phyloP scores from a whole-genome alignment of 1,140 invertebrate genomes.

The Papilio helenus region DNA sequence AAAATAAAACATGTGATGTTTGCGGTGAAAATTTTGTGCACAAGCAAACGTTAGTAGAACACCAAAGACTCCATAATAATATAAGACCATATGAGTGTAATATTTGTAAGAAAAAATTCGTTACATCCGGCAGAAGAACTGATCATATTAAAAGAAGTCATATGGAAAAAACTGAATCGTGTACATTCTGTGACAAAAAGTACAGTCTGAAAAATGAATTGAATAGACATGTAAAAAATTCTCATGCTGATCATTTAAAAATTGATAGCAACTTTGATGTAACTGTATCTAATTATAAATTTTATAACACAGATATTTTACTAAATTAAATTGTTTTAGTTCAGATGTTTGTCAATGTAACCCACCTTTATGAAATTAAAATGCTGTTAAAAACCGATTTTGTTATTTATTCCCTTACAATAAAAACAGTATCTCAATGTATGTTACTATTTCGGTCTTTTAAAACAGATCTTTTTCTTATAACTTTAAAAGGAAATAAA shows the following conservation, averaged over 20 bases:
- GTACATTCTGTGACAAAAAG: constrained; percentile 63
- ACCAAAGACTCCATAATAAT: constrained; percentile 61
- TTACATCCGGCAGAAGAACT: constrained; percentile 61
- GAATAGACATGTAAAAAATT: constrained; percentile 60
- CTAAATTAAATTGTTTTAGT: too few relatives aligned
- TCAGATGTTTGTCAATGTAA: too few relatives aligned
- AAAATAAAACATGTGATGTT: constrained; percentile 61
- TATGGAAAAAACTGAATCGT: constrained; percentile 54
- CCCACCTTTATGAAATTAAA: too few relatives aligned
- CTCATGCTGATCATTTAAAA: not conserved
- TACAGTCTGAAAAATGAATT: constrained; percentile 66
- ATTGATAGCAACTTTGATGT: constrained; percentile 5
- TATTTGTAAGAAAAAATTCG: constrained; percentile 58
- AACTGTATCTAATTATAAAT: constrained; percentile 20
- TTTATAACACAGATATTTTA: not conserved
- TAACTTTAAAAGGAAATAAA: constrained; percentile 28
- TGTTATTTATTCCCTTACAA: not conserved
- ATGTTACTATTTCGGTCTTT: not conserved
- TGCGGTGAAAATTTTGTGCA: constrained; percentile 61
- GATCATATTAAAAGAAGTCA: constrained; percentile 68
- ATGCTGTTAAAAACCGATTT: too few relatives aligned
- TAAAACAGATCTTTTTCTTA: not conserved
- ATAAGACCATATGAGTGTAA: constrained; percentile 62
- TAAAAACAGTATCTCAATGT: not conserved
- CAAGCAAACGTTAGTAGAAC: constrained; percentile 61